A percentile compares a stretch with the other conserved stretches of the same genome.
These are phyloP conservation scores for Lasiurus borealis DNA, from an alignment of 2,113 vertebrate genomes.

Conservation along the genomic window DNA sequence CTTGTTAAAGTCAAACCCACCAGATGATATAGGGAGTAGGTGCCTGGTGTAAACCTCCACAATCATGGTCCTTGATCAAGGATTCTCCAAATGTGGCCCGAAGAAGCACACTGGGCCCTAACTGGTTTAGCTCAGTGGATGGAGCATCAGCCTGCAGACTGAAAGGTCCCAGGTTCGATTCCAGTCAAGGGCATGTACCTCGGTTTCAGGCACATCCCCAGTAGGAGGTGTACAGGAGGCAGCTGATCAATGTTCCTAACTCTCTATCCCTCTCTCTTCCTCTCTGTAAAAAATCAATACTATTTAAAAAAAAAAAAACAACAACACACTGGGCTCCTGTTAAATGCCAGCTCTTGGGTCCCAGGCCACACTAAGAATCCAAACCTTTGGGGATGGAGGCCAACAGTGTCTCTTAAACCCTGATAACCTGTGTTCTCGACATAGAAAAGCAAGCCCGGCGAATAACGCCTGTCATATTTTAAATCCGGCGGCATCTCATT, in stretches of 20 bases:
- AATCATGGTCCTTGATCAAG: background rate
- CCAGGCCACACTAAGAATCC: background rate
- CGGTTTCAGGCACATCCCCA: no score
- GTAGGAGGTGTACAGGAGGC: no score
- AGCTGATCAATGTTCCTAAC: no score
- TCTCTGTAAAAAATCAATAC: no score
- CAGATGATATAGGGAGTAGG: background rate
- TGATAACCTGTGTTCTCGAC: slow-evolving; percentile 21
- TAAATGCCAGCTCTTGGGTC: slow-evolving; percentile 37
- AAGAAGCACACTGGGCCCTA: background rate
- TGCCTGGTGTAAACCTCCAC: background rate
- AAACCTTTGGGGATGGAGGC: slow-evolving; percentile 18
- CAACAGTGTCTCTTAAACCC: background rate
- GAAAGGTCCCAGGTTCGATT: no score
- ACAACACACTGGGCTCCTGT: background rate
- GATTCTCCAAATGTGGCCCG: background rate
- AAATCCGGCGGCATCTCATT: background rate
- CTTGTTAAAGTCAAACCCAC: background rate
- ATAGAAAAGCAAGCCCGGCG: slow-evolving; percentile 1
- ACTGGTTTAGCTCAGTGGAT: no score
- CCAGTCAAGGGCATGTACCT: no score
- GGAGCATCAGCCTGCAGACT: no score
- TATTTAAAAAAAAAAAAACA: no score
- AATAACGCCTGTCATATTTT: background rate
- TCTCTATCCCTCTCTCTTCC: no score